phyloP scores from a whole-genome alignment of 1,140 invertebrate genomes.

The Hormaphis cornu region DNA sequence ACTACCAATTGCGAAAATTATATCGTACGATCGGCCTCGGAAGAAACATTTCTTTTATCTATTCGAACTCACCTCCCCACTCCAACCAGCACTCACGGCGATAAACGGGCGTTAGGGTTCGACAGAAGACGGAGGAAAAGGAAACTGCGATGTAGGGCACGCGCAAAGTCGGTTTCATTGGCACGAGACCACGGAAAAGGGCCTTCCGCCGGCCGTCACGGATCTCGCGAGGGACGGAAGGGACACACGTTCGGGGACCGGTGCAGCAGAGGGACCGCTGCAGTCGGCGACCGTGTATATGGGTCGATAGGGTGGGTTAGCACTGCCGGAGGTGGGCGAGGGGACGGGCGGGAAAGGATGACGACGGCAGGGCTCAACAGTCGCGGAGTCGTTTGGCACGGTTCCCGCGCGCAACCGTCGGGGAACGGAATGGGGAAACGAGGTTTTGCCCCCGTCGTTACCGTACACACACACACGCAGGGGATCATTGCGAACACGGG shows the following conservation, averaged over 20 bases:
- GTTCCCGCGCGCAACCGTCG: neutral
- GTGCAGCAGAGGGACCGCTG: too few relatives aligned
- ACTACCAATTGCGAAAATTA: too few relatives aligned
- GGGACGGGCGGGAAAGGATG: neutral
- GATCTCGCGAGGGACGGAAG: neutral
- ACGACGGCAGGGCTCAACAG: slow-evolving; percentile 9
- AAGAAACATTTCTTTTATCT: too few relatives aligned
- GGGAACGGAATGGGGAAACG: neutral
- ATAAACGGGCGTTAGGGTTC: slow-evolving; percentile 13
- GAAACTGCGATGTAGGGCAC: too few relatives aligned
- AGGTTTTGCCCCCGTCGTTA: neutral
- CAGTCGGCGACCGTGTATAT: too few relatives aligned
- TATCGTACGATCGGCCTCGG: too few relatives aligned
- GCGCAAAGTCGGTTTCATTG: slow-evolving; percentile 15
- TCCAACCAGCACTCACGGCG: too few relatives aligned
- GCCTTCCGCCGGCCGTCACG: neutral
- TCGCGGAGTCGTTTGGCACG: slow-evolving; percentile 23
- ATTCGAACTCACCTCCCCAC: too few relatives aligned
- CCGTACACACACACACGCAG: too few relatives aligned
- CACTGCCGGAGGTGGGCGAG: neutral
- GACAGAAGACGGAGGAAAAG: neutral
- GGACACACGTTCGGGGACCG: too few relatives aligned
- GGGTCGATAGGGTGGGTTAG: too few relatives aligned
- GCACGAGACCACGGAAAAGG: neutral
- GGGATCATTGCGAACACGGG: too few relatives aligned